Evolutionary conservation across 2,113 vertebrate genomes (phyloP), one percentile per base, ranked within the genome.

Genomic region (Rhombomys opimus): DNA sequence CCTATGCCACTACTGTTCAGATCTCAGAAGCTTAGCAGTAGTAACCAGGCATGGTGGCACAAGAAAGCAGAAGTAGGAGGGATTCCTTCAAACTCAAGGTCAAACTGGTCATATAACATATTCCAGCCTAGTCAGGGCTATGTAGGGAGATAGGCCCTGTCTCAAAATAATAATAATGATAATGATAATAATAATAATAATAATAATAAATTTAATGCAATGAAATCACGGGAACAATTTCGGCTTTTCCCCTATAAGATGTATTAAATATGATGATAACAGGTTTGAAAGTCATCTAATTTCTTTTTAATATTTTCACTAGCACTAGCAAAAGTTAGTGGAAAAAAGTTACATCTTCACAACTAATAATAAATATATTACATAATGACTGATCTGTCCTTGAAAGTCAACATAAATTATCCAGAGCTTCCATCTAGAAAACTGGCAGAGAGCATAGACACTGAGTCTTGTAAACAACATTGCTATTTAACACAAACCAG

Each of bases 251-350:
- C 54, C 27, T 68, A 54, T 25, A 4, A 50, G 87, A 85, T 88
- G 22, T 88, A 76, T 65, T 84, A 95, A 86, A 15, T 22, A 67
- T 73, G 50, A 61, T 4, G 67, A 81, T 72, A 76, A 27, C 7
- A 87, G n/a, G 61, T 59, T 93, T 84, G 78, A 87, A 87, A 84
- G 61, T 50, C 27, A 57, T 77, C 73, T 82, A 17, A 54, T 94
- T 95, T 90, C 35, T 41, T 96, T 86, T 84, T 30, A 75, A 67
- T 92, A 52, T 94, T 87, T 82, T 52, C 32, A 68, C 80, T 90
- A 50, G 87, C 10, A 27, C 63, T 75, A 92, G 70, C 63, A 91
- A 30, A 87, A 87, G 46, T 78, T 89, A 70, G 87, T 89, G 50
- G 9, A 61, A 81, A 76, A 77, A 32, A 77, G 68, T 78, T 73